Evolutionary conservation across 2,888 invertebrate species (phyloP), one percentile per base, ranked within the genome.

Genomic region (Acleris emargana): DNA sequence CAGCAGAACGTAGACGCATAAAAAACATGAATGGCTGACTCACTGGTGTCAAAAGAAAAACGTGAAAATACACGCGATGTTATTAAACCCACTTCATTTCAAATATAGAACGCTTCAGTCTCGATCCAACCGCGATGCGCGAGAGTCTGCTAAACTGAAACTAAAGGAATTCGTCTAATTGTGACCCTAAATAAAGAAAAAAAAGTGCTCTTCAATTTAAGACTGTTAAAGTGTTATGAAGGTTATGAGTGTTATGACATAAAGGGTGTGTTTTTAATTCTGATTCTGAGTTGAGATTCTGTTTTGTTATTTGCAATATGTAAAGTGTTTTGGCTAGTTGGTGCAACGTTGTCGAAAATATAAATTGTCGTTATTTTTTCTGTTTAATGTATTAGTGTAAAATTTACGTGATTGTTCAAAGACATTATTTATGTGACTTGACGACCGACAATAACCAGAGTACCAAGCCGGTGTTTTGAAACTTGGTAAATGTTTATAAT

Each of bases 21-120:
- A 77, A 81, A 81, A 82, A 76, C 75, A 75, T 78, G 74, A 79
- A 81, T 79, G 78, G 70, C 70, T 86, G 87, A 88, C 68, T 88
- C 87, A 87, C 71, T 79, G 78, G 79, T 86, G 84, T 85, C 84
- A 82, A 81, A 68, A 75, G 78, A 79, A 81, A 88, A 87, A 84
- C 83, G 80, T 83, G 87, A 84, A 89, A 91, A 90, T 88, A 82
- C 84, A 87, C 82, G 85, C 84, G 81, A 87, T 89, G 87, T 88
- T 89, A 88, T 88, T 88, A 90, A 88, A 86, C 80, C 84, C 89
- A 87, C 89, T 88, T 86, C 84, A 86, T 83, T 86, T 87, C 87
- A 86, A 90, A 90, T 87, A 87, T 91, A 91, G 90, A 87, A 81
- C 80, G 73, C 83, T 85, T 82, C 91, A 91, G 91, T 91, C 87